Evolutionary conservation across 2,888 invertebrate genomes (phyloP).

Genomic region (Machimus atricapillus): DNA sequence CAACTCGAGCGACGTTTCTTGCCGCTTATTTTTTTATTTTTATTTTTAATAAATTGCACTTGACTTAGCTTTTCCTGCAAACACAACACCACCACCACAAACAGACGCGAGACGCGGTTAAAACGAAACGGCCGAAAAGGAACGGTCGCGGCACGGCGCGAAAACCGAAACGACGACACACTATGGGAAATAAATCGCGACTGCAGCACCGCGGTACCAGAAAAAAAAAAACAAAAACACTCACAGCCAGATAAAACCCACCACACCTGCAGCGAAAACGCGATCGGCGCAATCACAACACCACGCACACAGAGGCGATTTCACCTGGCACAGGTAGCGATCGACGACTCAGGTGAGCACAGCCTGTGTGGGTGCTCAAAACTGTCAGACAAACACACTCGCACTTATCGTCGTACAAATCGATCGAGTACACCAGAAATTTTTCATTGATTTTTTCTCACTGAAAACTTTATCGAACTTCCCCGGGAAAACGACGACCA

Average conservation of each 20-base stretch:
- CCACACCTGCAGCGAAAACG: not conserved
- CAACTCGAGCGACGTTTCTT: not conserved
- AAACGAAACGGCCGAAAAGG: not conserved
- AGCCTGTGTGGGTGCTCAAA: not conserved
- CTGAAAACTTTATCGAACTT: not conserved
- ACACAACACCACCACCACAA: not conserved
- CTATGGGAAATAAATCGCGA: conserved; percentile 30
- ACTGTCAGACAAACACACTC: conserved; percentile 7
- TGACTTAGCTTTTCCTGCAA: conserved; percentile 32
- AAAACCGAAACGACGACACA: not conserved
- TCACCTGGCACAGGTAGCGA: not conserved
- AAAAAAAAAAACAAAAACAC: too few species aligned
- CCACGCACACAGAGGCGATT: not conserved
- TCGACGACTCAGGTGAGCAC: not conserved
- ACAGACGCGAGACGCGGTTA: not conserved
- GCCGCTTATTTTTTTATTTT: not conserved
- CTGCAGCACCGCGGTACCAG: not conserved
- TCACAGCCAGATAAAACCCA: not conserved
- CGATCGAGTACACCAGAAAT: not conserved
- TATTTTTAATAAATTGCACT: conserved; percentile 23
- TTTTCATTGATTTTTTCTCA: conserved; percentile 1
- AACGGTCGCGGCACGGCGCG: not conserved
- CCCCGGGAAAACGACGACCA: not conserved
- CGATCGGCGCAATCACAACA: not conserved
- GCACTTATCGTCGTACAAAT: not conserved